Percentiles rank a stretch among this genome's conserved stretches.
These are phyloP conservation scores for Adelges cooleyi DNA, from an alignment of 1,140 invertebrate species.

Conservation along the genomic window DNA sequence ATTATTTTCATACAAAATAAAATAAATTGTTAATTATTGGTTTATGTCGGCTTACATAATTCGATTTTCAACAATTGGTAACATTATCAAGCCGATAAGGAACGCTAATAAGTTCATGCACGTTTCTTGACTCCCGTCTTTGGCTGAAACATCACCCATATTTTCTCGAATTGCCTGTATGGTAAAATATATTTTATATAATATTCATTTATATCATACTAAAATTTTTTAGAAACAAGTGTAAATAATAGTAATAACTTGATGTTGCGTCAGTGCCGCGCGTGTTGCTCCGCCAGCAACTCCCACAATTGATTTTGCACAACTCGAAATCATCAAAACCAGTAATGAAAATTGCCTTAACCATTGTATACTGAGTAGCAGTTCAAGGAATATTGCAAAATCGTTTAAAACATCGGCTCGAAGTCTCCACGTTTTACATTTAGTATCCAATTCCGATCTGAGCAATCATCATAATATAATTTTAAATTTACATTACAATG, in stretches of 20 bases:
- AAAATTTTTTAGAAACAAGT: not conserved
- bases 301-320: slow-evolving; percentile 65
- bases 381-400: slow-evolving; percentile 68
- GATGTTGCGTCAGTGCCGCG: slow-evolving; percentile 84
- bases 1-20: not conserved
- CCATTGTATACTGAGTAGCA: slow-evolving; percentile 49
- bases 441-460: slow-evolving; percentile 61
- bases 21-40: not conserved
- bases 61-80: slow-evolving; percentile 51
- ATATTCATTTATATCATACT: slow-evolving; percentile 7
- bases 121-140: slow-evolving; percentile 94
- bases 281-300: slow-evolving; percentile 83
- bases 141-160: slow-evolving; percentile 85
- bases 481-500: not conserved
- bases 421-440: slow-evolving; percentile 89
- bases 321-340: slow-evolving; percentile 55
- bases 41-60: slow-evolving; percentile 38
- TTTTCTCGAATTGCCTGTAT: slow-evolving; percentile 67
- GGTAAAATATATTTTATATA: slow-evolving; percentile 13
- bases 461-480: not conserved
- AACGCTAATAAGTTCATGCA: slow-evolving; percentile 81
- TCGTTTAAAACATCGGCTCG: slow-evolving; percentile 92
- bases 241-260: slow-evolving; percentile 40
- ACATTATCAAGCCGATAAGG: slow-evolving; percentile 58
- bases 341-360: slow-evolving; percentile 46